Base-by-base conservation (phyloP, 2,888 invertebrate genomes). In the Gnatocerus cornutus region DNA sequence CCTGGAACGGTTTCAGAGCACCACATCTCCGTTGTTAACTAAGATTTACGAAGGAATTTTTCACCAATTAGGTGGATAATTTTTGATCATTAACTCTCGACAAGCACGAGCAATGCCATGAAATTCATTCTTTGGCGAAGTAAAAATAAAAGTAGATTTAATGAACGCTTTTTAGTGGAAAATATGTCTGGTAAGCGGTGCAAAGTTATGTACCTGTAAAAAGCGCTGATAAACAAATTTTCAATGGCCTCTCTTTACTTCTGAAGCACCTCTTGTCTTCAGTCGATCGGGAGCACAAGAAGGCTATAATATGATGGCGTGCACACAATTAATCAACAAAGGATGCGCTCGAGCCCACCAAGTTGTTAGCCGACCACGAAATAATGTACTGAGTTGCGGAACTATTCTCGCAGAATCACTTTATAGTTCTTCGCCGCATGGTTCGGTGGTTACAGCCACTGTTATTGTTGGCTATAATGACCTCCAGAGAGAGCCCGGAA, bases 321-420 rank as follows among this genome's bases (percentile, higher is more conserved):
- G 65, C 64, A 77, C 73, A 77, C 77, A 78, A 80, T 80, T 79
- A 79, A 80, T 80, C 80, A 80, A 78, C 75, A 75, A 74, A 78
- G 72, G 74, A 78, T 74, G 76, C 72, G 72, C 73, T 68, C 68
- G 71, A 68, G 71, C 72, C 74, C 72, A 68, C 64, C 64, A 74
- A 76, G 76, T 78, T 77, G 72, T 75, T 73, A 74, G 69, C 73
- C 73, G 72, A 73, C 76, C 79, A 73, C 78, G 76, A 75, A 79
- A 79, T 79, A 80, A 80, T 79, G 77, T 77, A 79, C 76, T 74
- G 74, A 76, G 78, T 80, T 79, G 72, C 72, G 72, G 70, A 80
- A 79, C 80, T 80, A 80, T 80, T 79, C 75, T 74, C 77, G 74
- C 76, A 74, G 77, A 78, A 78, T 78, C 79, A 77, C 80, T 79